phyloP scores from a whole-genome alignment of 2,113 vertebrate species.

The Ptilorrhoa leucosticta region DNA sequence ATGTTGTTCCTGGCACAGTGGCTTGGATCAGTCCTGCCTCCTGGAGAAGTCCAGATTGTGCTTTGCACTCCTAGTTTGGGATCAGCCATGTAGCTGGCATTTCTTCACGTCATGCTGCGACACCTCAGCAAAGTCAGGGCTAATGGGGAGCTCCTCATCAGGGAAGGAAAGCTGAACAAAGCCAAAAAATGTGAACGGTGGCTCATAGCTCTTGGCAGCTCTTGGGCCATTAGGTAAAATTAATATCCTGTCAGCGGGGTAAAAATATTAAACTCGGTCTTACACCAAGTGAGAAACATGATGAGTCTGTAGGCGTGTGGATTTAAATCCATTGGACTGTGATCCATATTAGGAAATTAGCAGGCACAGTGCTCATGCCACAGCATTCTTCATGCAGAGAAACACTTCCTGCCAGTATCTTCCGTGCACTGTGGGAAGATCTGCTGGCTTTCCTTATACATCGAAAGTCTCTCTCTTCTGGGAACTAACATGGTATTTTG shows the following conservation, averaged over 20 bases:
- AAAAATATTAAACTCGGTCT: background rate
- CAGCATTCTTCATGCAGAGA: background rate
- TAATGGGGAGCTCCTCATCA: background rate
- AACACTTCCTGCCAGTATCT: background rate
- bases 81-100: background rate
- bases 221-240: background rate
- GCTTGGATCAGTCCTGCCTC: background rate
- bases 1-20: background rate
- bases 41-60: background rate
- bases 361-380: background rate
- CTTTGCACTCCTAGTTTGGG: background rate
- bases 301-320: background rate
- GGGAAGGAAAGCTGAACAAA: background rate
- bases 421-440: background rate
- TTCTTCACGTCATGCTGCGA: background rate
- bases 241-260: background rate
- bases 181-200: background rate
- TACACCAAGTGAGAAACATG: background rate
- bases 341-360: background rate
- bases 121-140: background rate
- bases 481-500: rapidly evolving
- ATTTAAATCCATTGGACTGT: background rate
- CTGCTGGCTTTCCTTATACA: background rate
- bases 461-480: background rate
- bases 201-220: background rate